Conservation (phyloP, 2,797 vertebrate species). For the Pteropus rufus region DNA sequence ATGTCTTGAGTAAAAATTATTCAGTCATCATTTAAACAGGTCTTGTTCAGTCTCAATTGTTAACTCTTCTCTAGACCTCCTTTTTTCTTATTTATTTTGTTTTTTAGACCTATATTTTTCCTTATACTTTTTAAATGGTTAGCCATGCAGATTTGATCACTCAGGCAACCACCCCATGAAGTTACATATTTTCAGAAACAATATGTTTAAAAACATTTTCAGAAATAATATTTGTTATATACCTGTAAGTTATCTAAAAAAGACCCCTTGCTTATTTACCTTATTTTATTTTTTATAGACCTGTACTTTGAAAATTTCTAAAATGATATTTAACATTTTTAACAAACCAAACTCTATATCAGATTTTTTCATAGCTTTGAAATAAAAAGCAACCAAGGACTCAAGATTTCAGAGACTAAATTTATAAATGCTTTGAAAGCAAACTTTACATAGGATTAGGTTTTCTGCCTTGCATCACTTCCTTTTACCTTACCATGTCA, state of each 20-base stretch:
- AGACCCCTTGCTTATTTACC: fast-evolving
- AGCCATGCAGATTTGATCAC: not conserved
- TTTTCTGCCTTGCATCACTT: not conserved
- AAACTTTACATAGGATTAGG: not conserved
- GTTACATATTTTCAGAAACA: not conserved
- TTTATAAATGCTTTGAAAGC: not conserved
- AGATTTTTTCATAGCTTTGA: not conserved
- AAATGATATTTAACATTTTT: not conserved
- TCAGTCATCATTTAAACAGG: not conserved
- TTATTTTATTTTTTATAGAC: not conserved
- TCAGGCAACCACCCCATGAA: not conserved
- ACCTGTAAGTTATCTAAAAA: not conserved
- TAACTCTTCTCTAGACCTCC: not conserved
- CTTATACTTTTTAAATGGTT: not conserved
- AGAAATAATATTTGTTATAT: not conserved
- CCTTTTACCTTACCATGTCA: not conserved
- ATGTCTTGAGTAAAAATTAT: not conserved
- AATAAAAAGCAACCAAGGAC: not conserved
- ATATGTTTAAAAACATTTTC: not conserved
- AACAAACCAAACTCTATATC: not conserved
- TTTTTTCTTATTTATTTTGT: not conserved
- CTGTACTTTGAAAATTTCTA: not conserved
- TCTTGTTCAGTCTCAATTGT: not conserved
- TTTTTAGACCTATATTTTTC: not conserved
- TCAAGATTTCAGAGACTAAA: not conserved